Base-by-base conservation (phyloP, 2,888 invertebrate species). In the Macrosoma leucophasiata region DNA sequence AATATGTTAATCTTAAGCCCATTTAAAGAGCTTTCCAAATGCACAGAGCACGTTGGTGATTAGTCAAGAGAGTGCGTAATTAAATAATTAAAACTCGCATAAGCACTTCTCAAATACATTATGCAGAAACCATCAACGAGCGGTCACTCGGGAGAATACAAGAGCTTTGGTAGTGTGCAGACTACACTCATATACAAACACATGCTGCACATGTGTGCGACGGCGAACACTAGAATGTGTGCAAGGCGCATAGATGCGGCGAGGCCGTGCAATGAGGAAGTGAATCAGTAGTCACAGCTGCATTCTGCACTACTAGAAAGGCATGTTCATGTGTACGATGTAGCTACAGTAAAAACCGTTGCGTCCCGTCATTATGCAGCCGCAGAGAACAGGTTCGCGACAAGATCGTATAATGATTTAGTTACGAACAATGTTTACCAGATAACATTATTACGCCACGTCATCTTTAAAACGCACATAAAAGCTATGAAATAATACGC, bases 381-480 rank as follows among this genome's bases (percentile, higher is more conserved):
- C 19, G n/a, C n/a, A n/a, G n/a, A n/a, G 49, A 67, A 71, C 72
- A 60, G 64, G 71, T 70, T 64, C 47, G 42, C 50, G 43, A n/a
- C n/a, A n/a, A 36, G 43, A 29, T 36, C 43, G 41, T 45, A 50
- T 46, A 48, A 33, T 40, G 42, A 46, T 58, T 60, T 60, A 60
- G 59, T 62, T 55, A 52, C 47, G 46, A 46, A 50, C 48, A 46
- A 58, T 63, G 56, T 52, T 56, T 63, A 55, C 61, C 50, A 53
- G 39, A 46, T 50, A 55, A 50, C 44, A 49, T 36, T 43, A 36
- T 45, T 39, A 43, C 42, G 49, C n/a, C 36, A 33, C 42, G 36
- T 53, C 47, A 48, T 40, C 39, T 45, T 39, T 39, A 37, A 36
- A 24, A 39, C 36, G 31, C 26, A 9, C 15, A 30, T 36, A 26